Conservation (phyloP, 2,888 invertebrate genomes). For the Catocala nupta region DNA sequence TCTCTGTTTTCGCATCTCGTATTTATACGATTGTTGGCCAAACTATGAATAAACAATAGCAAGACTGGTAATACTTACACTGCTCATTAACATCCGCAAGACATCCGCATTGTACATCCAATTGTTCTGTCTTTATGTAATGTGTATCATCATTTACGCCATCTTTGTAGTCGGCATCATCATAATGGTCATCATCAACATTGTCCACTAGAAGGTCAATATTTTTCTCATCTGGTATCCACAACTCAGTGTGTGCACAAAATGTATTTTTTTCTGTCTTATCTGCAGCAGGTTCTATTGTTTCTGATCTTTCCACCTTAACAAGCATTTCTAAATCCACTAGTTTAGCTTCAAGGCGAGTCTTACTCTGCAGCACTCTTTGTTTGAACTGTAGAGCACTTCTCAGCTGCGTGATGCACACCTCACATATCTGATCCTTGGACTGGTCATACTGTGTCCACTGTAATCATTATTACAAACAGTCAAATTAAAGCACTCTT, state of each 20-base stretch:
- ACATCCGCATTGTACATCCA: background rate
- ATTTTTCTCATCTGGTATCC: background rate
- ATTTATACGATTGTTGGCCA: no score
- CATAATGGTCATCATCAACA: background rate
- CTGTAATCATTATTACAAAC: constrained; percentile 32
- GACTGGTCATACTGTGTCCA: constrained; percentile 16
- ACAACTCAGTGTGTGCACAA: background rate
- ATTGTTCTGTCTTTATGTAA: constrained; percentile 13
- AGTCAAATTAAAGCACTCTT: constrained; percentile 51
- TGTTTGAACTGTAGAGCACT: constrained; percentile 42
- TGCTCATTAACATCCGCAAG: background rate
- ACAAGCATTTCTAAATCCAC: constrained; percentile 9
- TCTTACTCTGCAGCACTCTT: constrained; percentile 31
- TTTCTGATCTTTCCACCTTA: constrained; percentile 16
- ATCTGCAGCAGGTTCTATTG: background rate
- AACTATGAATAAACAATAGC: no score
- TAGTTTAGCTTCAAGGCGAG: constrained; percentile 8
- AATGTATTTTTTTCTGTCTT: background rate
- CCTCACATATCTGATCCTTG: constrained; percentile 45
- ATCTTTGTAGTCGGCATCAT: background rate
- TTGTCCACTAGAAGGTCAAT: background rate
- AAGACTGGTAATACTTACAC: no score
- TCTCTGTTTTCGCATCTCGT: no score
- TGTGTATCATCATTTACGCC: background rate
- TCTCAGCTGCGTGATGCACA: constrained; percentile 49